Evolutionary conservation across 1,140 invertebrate genomes (phyloP).

Genomic region (Listronotus bonariensis): DNA sequence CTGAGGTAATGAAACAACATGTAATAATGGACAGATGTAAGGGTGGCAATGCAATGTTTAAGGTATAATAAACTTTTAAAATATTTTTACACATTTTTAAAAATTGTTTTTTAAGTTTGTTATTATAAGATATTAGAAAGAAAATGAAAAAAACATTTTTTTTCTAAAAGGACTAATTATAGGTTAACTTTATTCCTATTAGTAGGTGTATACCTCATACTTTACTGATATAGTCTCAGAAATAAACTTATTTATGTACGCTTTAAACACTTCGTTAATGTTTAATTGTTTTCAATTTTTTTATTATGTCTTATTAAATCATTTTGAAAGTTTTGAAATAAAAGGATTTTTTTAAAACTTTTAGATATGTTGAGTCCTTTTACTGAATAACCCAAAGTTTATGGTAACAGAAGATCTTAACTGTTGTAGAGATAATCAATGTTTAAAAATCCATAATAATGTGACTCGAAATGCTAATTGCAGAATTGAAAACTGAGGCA

Average conservation of each 20-base stretch:
- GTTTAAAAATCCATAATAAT: too few relatives aligned
- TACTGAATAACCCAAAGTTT: too few relatives aligned
- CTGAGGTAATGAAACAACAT: not conserved
- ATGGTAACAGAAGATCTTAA: too few relatives aligned
- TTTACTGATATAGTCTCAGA: not conserved
- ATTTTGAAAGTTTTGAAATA: too few relatives aligned
- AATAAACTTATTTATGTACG: not conserved
- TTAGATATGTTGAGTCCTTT: too few relatives aligned
- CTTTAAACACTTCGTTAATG: not conserved
- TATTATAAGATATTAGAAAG: not conserved
- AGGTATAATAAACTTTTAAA: not conserved
- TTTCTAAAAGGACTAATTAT: constrained; percentile 18
- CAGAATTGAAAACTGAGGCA: too few relatives aligned
- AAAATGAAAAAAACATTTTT: not conserved
- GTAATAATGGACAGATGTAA: constrained; percentile 7
- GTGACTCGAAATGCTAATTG: too few relatives aligned
- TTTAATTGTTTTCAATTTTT: too few relatives aligned
- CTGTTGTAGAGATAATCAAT: too few relatives aligned
- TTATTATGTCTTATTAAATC: too few relatives aligned
- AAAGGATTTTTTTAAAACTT: too few relatives aligned
- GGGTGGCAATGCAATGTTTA: constrained; percentile 47
- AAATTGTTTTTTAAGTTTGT: not conserved
- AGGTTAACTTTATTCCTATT: constrained; percentile 12
- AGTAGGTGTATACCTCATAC: constrained; percentile 3
- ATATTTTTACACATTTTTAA: not conserved